phyloP scores from a whole-genome alignment of 2,113 vertebrate genomes.

The Cephalopholis sonnerati region DNA sequence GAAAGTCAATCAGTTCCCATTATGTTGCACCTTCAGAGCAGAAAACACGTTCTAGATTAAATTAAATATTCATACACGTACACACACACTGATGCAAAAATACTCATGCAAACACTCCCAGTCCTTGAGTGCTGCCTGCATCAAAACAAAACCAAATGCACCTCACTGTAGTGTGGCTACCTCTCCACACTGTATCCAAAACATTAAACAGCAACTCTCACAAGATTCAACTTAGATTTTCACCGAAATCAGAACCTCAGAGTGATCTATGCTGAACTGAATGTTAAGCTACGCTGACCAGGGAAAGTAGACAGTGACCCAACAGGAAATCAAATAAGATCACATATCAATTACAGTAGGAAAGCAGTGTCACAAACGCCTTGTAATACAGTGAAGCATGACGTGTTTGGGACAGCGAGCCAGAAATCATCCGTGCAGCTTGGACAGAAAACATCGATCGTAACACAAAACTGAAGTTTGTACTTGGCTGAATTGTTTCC shows the following conservation, averaged over 20 bases:
- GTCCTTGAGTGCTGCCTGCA: conserved; percentile 26
- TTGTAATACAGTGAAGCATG: conserved; percentile 12
- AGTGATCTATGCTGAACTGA: conserved; percentile 2
- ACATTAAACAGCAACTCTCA: not conserved
- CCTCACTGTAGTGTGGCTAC: not conserved
- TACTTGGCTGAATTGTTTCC: conserved; percentile 33
- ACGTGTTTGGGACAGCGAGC: conserved; percentile 12
- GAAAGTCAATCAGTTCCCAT: conserved; percentile 5
- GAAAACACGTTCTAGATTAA: conserved; percentile 7
- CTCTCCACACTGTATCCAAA: conserved; percentile 23
- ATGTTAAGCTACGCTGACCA: conserved; percentile 24
- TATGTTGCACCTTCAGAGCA: conserved; percentile 13
- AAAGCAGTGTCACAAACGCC: not conserved
- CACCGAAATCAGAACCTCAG: not conserved
- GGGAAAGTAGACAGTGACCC: not conserved
- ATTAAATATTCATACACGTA: conserved; percentile 39
- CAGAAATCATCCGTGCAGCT: not conserved
- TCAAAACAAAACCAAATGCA: conserved; percentile 12
- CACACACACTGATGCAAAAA: conserved; percentile 13
- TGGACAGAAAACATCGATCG: not conserved
- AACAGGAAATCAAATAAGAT: no score
- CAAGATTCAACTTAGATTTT: not conserved
- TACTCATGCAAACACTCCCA: conserved; percentile 36
- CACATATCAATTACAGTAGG: not conserved
- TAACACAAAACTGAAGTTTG: conserved; percentile 13